phyloP scores from a whole-genome alignment of 2,888 invertebrate species.

The Nasonia oneida region DNA sequence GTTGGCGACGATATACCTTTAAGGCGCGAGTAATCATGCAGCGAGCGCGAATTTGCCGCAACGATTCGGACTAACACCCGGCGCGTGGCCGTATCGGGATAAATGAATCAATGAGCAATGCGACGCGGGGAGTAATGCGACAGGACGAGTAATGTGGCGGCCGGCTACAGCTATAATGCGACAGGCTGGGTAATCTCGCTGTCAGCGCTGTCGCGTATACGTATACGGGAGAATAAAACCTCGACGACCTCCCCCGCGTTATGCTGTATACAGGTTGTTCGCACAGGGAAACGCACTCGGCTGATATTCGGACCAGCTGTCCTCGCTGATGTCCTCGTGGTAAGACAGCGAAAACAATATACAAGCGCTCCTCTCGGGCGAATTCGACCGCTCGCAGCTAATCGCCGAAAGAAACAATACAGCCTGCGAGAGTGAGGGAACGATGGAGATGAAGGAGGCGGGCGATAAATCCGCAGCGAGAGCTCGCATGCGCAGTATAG shows the following conservation, averaged over 20 bases:
- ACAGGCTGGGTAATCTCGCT: too few relatives aligned
- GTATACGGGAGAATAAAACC: too few relatives aligned
- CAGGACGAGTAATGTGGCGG: too few relatives aligned
- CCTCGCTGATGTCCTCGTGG: too few relatives aligned
- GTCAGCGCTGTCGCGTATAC: too few relatives aligned
- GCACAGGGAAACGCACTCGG: too few relatives aligned
- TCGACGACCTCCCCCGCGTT: too few relatives aligned
- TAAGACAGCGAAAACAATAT: neutral
- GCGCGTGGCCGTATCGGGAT: neutral
- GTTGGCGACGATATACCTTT: neutral
- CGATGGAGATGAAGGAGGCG: neutral
- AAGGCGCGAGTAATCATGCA: neutral
- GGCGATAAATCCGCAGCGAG: slow-evolving; percentile 46
- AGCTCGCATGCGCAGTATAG: slow-evolving; percentile 44
- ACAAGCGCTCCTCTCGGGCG: neutral
- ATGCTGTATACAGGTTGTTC: too few relatives aligned
- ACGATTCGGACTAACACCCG: neutral
- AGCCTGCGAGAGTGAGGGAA: neutral
- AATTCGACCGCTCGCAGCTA: neutral
- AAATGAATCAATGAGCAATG: too few relatives aligned
- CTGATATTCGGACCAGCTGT: too few relatives aligned
- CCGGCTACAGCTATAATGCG: too few relatives aligned
- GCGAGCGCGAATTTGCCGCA: neutral
- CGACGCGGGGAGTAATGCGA: too few relatives aligned
- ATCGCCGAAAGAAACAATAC: slow-evolving; percentile 16